Base-by-base conservation (phyloP, 53 echinoderm and acorn worm genomes). In the Holothuria leucospilota region DNA sequence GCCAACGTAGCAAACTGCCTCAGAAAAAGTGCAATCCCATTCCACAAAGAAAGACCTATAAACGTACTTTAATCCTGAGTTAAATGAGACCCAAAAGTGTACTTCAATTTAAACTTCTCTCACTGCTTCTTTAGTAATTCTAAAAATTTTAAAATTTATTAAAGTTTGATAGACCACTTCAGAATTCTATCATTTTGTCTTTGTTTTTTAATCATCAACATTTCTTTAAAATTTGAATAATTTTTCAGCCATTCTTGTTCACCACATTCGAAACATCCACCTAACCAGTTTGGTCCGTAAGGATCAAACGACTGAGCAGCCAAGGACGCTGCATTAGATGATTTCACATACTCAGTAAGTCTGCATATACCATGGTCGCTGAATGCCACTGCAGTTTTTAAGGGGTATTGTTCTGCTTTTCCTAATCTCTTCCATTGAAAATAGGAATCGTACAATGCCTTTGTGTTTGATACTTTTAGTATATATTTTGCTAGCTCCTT, bases 371-470 rank as follows among this genome's bases (percentile, higher is more conserved):
- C 80, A 3, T 27, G 27, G 34, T 59, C 62, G 24, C 59, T 60
- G 26, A 59, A 30, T 2, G 62, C 60, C 34, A 38, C 1, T 3
- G 3, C 30, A 29, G 26, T 2, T 16, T 13, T 9, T 2, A 34
- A 6, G 0, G 5, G 34, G n/a, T 67, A 66, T 12, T 82, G 20
- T 2, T 46, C 29, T 0, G 83, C 78, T 20, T 46, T 72, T 4
- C 89, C 90, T 29, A 58, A 39, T 42, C 62, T 59, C 23, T 78
- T 74, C 93, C 93, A 92, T 38, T 92, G 75, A 46, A 92, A 89
- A 73, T 89, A 90, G 16, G 56, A 64, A 28, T 77, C 87, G 66
- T 92, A 92, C 29, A 86, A 25, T 4, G 69, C 34, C 0, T 86
- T 82, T 39, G 69, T 53, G 21, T 70, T 51, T 51, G 86, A 82